Conservation (phyloP, 2,797 vertebrate genomes). For the Pogoniulus pusillus region DNA sequence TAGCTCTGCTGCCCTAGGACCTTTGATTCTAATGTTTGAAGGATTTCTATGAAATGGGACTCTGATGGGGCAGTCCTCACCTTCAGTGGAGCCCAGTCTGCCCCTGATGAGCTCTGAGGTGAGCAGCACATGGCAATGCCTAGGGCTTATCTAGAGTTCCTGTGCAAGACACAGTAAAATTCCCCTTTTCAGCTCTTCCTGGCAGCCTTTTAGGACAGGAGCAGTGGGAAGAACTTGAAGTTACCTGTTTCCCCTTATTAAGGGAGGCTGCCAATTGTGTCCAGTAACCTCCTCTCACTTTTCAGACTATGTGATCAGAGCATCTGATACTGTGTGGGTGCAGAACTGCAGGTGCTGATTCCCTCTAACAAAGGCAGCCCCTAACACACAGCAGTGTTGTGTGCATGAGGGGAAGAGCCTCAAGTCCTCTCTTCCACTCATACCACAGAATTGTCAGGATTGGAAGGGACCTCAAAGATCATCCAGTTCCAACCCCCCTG, state of each 20-base stretch:
- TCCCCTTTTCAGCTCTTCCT: not conserved
- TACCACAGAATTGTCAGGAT: too few relatives aligned
- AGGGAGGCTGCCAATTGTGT: not conserved
- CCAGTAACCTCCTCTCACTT: not conserved
- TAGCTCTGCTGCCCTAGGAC: not conserved
- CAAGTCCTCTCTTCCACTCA: not conserved
- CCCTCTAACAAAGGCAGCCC: not conserved
- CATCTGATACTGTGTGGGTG: not conserved
- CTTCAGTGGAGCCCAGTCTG: not conserved
- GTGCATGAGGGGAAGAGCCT: not conserved
- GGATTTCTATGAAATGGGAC: not conserved
- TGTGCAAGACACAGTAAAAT: not conserved
- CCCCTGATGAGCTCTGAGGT: not conserved
- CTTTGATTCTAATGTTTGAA: not conserved
- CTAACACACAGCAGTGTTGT: accelerated
- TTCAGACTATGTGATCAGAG: not conserved
- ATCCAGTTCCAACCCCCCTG: too few relatives aligned
- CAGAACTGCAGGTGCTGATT: not conserved
- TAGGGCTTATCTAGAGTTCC: not conserved
- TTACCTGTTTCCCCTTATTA: not conserved
- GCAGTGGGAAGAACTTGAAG: not conserved
- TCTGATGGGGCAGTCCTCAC: not conserved
- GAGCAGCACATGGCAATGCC: not conserved
- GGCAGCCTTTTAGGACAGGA: not conserved
- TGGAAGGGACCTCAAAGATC: too few relatives aligned